These are phyloP conservation scores for Lagodon rhomboides DNA, from an alignment of 2,797 vertebrate genomes.

Conservation along the genomic window DNA sequence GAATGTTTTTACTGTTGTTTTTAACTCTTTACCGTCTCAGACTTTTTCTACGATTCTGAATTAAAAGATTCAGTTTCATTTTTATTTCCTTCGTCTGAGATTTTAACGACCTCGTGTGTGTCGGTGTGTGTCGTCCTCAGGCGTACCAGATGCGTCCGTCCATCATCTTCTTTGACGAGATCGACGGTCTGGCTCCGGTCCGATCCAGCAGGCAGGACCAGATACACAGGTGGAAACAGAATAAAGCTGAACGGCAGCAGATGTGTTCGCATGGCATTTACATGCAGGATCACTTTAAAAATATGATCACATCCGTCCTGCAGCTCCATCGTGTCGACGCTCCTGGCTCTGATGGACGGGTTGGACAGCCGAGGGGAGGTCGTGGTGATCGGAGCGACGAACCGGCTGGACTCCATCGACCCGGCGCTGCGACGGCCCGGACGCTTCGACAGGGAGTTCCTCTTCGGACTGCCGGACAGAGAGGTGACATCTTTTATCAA, in stretches of 20 bases:
- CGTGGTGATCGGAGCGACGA: constrained; percentile 96
- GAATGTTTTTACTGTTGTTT: too few species aligned
- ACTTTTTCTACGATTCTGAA: too few species aligned
- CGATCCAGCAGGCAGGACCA: constrained; percentile 96
- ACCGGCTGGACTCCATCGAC: constrained; percentile 96
- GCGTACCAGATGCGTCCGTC: constrained; percentile 95
- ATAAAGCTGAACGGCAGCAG: background rate
- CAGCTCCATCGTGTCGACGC: constrained; percentile 92
- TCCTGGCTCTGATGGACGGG: constrained; percentile 97
- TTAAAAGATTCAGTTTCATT: too few species aligned
- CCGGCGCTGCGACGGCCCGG: constrained; percentile 96
- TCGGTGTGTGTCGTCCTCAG: constrained; percentile 69
- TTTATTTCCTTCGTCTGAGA: too few species aligned
- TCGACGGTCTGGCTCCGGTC: constrained; percentile 95
- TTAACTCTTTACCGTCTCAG: too few species aligned
- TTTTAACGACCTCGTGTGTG: background rate
- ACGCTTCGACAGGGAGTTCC: constrained; percentile 96
- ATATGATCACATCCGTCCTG: background rate
- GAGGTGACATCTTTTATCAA: constrained; percentile 82
- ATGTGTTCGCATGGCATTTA: too few species aligned
- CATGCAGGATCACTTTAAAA: too few species aligned
- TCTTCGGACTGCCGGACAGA: constrained; percentile 93
- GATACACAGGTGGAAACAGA: constrained; percentile 90
- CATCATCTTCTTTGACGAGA: constrained; percentile 98
- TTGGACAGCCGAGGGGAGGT: constrained; percentile 95